A percentile compares a stretch with the other conserved stretches of the same genome.
phyloP scores from a whole-genome alignment of 2,113 vertebrate species.

The Rhynchomys soricoides region DNA sequence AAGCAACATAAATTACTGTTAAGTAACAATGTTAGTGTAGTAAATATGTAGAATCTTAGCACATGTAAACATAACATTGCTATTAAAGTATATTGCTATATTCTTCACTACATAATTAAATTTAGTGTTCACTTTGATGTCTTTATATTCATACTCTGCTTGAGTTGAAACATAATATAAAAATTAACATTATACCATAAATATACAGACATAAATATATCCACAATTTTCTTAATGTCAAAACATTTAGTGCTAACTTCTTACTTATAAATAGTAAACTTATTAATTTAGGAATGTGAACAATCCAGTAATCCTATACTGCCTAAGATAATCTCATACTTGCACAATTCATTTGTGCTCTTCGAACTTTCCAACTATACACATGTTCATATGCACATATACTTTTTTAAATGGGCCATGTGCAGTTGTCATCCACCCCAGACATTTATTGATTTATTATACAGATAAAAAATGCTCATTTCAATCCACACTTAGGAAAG shows the following conservation, averaged over 20 bases:
- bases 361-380: not conserved
- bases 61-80: not conserved
- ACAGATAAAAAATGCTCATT: not conserved
- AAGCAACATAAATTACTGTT: not conserved
- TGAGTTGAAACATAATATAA: not conserved
- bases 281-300: not conserved
- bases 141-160: not conserved
- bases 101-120: not conserved
- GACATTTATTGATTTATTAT: not conserved
- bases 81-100: not conserved
- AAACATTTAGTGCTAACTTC: not conserved
- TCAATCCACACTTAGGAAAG: not conserved
- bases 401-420: not conserved
- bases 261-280: not conserved
- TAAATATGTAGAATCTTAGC: not conserved
- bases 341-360: not conserved
- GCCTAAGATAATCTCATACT: not conserved
- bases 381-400: not conserved
- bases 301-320: not conserved
- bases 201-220: not conserved
- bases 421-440: not conserved
- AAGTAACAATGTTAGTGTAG: not conserved
- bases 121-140: slow-evolving; percentile 2
- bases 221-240: not conserved
- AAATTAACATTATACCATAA: not conserved